These are phyloP conservation scores for Tiphia femorata DNA, from an alignment of 2,888 invertebrate genomes.

Conservation along the genomic window DNA sequence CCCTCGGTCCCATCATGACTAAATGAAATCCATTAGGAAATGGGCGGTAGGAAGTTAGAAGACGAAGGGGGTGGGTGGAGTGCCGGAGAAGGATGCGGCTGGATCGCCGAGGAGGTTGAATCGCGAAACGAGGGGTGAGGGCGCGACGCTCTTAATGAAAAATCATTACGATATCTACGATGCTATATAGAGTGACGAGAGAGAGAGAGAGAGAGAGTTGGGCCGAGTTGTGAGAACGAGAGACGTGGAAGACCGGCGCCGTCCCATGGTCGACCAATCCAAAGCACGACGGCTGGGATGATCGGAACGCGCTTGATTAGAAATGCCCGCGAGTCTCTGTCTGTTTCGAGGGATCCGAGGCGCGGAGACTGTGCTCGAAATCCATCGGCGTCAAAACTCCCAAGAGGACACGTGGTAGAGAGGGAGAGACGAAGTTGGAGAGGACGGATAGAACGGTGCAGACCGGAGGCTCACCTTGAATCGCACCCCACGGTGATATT, in stretches of 20 bases:
- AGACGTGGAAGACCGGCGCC: neutral
- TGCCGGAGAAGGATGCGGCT: too few species aligned
- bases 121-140: neutral
- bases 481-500: too few species aligned
- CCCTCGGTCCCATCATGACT: slow-evolving; percentile 31
- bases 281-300: neutral
- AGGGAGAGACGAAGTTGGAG: too few species aligned
- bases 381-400: slow-evolving; percentile 23
- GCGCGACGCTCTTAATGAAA: slow-evolving; percentile 39
- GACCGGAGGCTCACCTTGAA: too few species aligned
- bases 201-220: neutral
- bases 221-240: neutral
- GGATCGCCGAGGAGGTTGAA: too few species aligned
- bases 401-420: too few species aligned
- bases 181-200: neutral
- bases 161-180: slow-evolving; percentile 44
- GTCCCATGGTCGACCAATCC: slow-evolving; percentile 5
- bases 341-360: slow-evolving; percentile 19
- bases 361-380: slow-evolving; percentile 13
- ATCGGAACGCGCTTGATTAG: slow-evolving; percentile 31
- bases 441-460: too few species aligned
- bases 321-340: slow-evolving; percentile 31
- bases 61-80: neutral
- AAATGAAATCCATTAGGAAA: slow-evolving; percentile 53
- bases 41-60: slow-evolving; percentile 24